Conservation (phyloP, 23 tunicate genomes). For the Styela plicata region DNA sequence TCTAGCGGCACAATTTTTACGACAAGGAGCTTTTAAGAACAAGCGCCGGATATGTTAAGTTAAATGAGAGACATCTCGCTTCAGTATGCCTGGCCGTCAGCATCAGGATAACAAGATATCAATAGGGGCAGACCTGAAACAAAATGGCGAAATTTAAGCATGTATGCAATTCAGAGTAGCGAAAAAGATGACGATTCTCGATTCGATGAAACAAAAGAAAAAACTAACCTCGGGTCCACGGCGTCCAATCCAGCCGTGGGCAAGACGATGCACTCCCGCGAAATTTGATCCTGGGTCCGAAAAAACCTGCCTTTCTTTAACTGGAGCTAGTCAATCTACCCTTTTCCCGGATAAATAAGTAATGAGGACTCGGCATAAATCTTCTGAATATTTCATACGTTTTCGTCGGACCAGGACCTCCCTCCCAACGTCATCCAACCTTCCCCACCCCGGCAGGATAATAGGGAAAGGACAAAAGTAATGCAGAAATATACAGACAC, state of each 20-base stretch:
- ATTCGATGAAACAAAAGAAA: neutral
- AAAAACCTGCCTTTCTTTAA: neutral
- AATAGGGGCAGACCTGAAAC: too few relatives aligned
- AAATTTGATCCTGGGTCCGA: neutral
- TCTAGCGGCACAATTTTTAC: neutral
- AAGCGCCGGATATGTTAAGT: neutral
- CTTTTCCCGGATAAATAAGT: conserved; percentile 65
- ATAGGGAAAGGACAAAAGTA: conserved; percentile 33
- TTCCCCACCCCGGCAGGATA: conserved; percentile 15
- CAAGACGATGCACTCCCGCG: neutral
- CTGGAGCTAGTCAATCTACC: neutral
- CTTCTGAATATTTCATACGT: conserved; percentile 72
- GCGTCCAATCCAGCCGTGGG: neutral
- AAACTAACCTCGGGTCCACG: neutral
- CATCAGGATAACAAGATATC: too few relatives aligned
- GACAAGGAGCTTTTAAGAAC: neutral
- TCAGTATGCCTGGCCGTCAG: neutral
- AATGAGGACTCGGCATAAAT: conserved; percentile 48
- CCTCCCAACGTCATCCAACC: conserved; percentile 2
- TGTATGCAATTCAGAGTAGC: neutral
- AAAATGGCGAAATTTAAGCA: neutral
- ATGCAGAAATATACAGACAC: conserved; percentile 12
- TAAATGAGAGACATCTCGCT: neutral
- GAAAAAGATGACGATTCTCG: neutral
- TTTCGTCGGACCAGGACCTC: conserved; percentile 33